Conservation (phyloP, 2,113 vertebrate genomes). For the Hoplias malabaricus region DNA sequence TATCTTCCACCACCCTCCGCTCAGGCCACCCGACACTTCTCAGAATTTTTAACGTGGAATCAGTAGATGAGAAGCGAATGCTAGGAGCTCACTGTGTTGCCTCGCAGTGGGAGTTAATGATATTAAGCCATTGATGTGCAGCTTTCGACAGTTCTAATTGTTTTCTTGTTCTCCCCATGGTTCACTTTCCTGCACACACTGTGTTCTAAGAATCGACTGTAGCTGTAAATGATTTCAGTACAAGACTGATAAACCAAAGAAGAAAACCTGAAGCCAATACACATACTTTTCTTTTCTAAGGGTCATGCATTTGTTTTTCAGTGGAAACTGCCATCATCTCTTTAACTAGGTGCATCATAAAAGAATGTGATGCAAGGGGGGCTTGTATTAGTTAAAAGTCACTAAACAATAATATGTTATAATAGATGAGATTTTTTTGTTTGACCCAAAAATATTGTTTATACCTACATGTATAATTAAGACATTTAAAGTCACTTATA, state of each 20-base stretch:
- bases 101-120: background rate
- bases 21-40: background rate
- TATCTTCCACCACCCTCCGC: conserved; percentile 17
- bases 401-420: no score
- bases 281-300: no score
- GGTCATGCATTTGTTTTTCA: no score
- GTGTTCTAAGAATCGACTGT: background rate
- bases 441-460: no score
- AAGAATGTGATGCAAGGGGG: no score
- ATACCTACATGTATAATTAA: no score
- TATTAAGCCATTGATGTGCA: background rate
- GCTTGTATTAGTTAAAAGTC: no score
- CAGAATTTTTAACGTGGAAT: conserved; percentile 6
- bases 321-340: no score
- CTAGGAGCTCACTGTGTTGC: background rate
- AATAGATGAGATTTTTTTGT: no score
- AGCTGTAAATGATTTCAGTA: background rate
- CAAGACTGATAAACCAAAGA: background rate
- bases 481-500: no score
- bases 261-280: background rate
- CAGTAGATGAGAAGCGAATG: background rate
- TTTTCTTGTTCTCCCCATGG: background rate
- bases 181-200: background rate
- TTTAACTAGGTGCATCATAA: no score
- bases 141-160: background rate